Percentiles rank a stretch among this genome's conserved stretches.
Evolutionary conservation across 1,140 invertebrate genomes (phyloP).

Genomic region (Teleopsis dalmanni): DNA sequence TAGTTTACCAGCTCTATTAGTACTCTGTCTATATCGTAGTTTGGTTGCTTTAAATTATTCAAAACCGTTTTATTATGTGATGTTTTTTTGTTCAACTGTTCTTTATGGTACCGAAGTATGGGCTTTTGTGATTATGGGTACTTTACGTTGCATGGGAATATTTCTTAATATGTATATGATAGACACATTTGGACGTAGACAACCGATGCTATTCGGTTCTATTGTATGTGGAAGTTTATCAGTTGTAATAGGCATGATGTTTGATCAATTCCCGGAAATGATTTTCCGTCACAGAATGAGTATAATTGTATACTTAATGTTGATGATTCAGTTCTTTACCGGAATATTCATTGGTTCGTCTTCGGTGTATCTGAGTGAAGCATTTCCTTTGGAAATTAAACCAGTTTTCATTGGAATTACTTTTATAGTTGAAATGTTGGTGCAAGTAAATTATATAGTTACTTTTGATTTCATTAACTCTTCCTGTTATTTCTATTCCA

Average conservation of each 20-base stretch:
- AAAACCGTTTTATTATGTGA: conserved; percentile 16
- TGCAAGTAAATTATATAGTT: conserved; percentile 16
- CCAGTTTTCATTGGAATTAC: conserved; percentile 22
- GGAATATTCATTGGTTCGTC: conserved; percentile 22
- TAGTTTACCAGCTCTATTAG: conserved; percentile 22
- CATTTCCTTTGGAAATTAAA: conserved; percentile 27
- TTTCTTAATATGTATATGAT: conserved; percentile 14
- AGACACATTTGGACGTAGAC: conserved; percentile 24
- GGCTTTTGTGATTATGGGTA: conserved; percentile 24
- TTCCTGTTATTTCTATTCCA: not conserved
- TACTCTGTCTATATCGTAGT: conserved; percentile 29
- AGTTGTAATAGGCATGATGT: conserved; percentile 26
- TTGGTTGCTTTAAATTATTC: conserved; percentile 33
- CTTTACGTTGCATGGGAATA: conserved; percentile 18
- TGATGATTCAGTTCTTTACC: conserved; percentile 33
- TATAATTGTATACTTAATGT: conserved; percentile 16
- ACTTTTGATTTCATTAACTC: conserved; percentile 1
- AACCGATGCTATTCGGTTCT: conserved; percentile 19
- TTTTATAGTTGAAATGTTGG: conserved; percentile 20
- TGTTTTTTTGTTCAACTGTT: conserved; percentile 10
- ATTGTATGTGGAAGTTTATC: conserved; percentile 22
- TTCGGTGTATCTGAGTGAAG: conserved; percentile 25
- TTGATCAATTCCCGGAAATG: conserved; percentile 1
- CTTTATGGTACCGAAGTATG: conserved; percentile 17
- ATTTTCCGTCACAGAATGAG: conserved; percentile 16